phyloP scores from a whole-genome alignment of 1,140 invertebrate species.

The Drosophila erecta region DNA sequence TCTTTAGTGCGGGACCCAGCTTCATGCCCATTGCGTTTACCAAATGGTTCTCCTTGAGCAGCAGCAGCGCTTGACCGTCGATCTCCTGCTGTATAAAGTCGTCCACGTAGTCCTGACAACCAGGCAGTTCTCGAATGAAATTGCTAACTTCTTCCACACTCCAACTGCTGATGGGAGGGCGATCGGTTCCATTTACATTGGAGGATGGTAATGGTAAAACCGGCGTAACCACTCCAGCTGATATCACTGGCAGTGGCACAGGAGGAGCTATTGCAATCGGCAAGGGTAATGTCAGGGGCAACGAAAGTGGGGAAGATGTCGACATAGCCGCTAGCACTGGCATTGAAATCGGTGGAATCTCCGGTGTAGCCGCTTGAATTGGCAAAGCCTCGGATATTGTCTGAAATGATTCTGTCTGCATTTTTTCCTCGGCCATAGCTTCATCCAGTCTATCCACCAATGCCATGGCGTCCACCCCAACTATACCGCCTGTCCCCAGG shows the following conservation, averaged over 20 bases:
- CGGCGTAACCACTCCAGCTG: constrained; percentile 5
- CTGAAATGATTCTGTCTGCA: constrained; percentile 62
- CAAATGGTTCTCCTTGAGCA: constrained; percentile 97
- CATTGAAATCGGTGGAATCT: constrained; percentile 5
- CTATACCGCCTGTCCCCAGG: constrained; percentile 56
- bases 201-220: constrained; percentile 1
- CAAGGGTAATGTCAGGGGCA: constrained; percentile 15
- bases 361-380: constrained; percentile 7
- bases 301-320: neutral
- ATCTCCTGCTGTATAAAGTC: constrained; percentile 98
- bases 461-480: constrained; percentile 58
- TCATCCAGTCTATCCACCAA: constrained; percentile 69
- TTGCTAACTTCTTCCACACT: constrained; percentile 92
- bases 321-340: constrained; percentile 8
- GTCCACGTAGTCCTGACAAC: constrained; percentile 96
- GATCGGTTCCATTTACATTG: constrained; percentile 25
- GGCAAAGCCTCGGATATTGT: constrained; percentile 16
- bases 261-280: constrained; percentile 14
- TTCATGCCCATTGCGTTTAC: constrained; percentile 98
- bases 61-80: constrained; percentile 96
- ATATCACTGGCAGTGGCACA: constrained; percentile 11
- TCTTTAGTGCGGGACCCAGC: constrained; percentile 97
- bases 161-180: constrained; percentile 68
- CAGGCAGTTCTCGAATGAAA: constrained; percentile 94
- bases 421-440: constrained; percentile 69